Conservation (phyloP, 2,113 vertebrate genomes). For the Machaerirhynchus nigripectus region DNA sequence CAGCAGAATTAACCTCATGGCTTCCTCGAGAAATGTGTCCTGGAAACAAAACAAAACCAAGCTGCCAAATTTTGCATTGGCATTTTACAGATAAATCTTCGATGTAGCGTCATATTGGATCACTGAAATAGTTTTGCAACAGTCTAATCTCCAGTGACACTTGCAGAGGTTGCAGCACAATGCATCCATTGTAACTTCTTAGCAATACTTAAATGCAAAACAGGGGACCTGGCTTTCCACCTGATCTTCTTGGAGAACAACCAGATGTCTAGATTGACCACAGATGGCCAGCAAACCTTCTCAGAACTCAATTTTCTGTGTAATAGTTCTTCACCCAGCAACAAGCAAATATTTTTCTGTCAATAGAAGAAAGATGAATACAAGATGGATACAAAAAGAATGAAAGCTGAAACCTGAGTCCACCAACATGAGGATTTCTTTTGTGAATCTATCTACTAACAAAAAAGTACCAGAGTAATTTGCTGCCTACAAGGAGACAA, state of each 20-base stretch:
- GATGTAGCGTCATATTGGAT: background rate
- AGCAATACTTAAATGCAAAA: background rate
- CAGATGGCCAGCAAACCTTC: background rate
- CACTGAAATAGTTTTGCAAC: background rate
- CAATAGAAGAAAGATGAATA: background rate
- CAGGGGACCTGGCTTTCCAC: background rate
- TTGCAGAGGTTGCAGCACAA: background rate
- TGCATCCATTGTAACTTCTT: background rate
- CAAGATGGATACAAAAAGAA: background rate
- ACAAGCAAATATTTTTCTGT: constrained; percentile 21
- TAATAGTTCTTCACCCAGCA: background rate
- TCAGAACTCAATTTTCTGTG: background rate
- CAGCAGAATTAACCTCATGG: background rate
- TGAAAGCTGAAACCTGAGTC: background rate
- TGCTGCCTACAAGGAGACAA: background rate
- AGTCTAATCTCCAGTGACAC: background rate
- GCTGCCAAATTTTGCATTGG: background rate
- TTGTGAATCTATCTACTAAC: background rate
- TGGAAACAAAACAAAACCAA: background rate
- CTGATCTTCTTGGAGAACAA: background rate
- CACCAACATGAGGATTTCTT: background rate
- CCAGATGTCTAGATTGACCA: background rate
- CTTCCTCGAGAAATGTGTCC: background rate
- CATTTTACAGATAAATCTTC: background rate
- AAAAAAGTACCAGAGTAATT: background rate